Conservation (phyloP, 2,113 vertebrate genomes). For the Eulemur macaco region DNA sequence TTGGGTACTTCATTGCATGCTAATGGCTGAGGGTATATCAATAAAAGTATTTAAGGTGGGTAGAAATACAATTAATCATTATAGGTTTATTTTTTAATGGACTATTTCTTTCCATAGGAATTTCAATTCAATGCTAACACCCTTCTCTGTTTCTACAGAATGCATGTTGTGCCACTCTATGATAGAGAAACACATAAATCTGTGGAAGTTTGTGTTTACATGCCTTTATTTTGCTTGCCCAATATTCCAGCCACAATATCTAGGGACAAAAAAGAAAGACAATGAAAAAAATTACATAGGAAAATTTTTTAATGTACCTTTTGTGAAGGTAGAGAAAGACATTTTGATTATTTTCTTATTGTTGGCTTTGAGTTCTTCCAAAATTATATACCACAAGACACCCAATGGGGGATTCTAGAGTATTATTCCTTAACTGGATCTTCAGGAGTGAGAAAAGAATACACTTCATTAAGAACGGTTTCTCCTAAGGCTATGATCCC, state of each 20-base stretch:
- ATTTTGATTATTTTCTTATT: neutral
- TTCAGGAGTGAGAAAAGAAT: neutral
- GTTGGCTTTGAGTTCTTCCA: neutral
- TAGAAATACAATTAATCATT: constrained; percentile 44
- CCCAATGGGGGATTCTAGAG: neutral
- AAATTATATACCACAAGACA: neutral
- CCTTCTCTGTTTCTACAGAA: neutral
- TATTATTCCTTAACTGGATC: neutral
- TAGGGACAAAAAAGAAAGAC: neutral
- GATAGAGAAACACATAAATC: neutral
- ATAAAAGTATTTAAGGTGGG: constrained; percentile 57
- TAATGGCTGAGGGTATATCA: constrained; percentile 70
- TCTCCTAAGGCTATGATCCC: neutral
- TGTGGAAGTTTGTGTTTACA: neutral
- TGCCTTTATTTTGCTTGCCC: neutral
- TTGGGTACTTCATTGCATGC: constrained; percentile 77
- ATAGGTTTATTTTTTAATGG: constrained; percentile 59
- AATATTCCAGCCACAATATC: neutral
- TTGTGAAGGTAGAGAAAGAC: neutral
- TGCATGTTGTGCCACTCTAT: neutral
- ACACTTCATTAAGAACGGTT: neutral
- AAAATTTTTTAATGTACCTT: neutral
- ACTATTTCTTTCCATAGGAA: constrained; percentile 36
- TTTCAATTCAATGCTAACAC: constrained; percentile 28
- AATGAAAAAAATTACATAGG: neutral